Evolutionary conservation across 2,888 invertebrate genomes (phyloP).

Genomic region (Dromius quadrimaculatus): DNA sequence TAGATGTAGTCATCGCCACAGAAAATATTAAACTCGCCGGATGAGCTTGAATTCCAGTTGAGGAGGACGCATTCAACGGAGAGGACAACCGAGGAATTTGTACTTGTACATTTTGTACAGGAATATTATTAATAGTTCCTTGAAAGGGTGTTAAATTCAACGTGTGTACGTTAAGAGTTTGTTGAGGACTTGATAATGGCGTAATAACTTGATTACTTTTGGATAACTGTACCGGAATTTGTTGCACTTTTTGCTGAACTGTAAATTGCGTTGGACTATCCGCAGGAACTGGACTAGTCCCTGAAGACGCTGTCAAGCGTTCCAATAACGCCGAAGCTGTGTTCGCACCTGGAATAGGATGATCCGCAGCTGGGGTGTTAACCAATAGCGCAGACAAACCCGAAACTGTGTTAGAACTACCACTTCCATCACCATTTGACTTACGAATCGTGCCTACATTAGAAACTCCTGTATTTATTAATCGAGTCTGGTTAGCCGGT

Average conservation of each 20-base stretch:
- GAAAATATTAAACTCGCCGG: slow-evolving; percentile 64
- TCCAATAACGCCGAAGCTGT: slow-evolving; percentile 69
- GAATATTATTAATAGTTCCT: slow-evolving; percentile 66
- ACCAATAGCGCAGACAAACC: slow-evolving; percentile 72
- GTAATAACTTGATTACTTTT: slow-evolving; percentile 66
- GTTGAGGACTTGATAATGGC: slow-evolving; percentile 71
- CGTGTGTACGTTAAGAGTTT: slow-evolving; percentile 73
- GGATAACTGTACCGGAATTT: slow-evolving; percentile 57
- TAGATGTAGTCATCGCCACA: slow-evolving; percentile 63
- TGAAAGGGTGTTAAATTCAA: slow-evolving; percentile 79
- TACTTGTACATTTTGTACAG: slow-evolving; percentile 84
- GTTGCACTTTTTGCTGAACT: slow-evolving; percentile 57
- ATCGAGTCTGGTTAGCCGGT: slow-evolving; percentile 54
- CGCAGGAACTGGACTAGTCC: slow-evolving; percentile 58
- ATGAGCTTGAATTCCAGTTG: slow-evolving; percentile 69
- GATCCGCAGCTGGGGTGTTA: slow-evolving; percentile 73
- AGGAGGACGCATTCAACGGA: slow-evolving; percentile 80
- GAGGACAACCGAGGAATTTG: slow-evolving; percentile 89
- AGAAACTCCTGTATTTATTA: slow-evolving; percentile 41
- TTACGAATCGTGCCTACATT: slow-evolving; percentile 25
- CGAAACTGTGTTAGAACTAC: slow-evolving; percentile 62
- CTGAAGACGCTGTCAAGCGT: slow-evolving; percentile 68
- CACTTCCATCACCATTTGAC: slow-evolving; percentile 44
- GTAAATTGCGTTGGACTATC: slow-evolving; percentile 61
- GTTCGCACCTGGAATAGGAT: slow-evolving; percentile 70